Percentiles rank a stretch among this genome's conserved stretches.
These are phyloP conservation scores for Merluccius polli DNA, from an alignment of 2,797 vertebrate species.

Conservation along the genomic window DNA sequence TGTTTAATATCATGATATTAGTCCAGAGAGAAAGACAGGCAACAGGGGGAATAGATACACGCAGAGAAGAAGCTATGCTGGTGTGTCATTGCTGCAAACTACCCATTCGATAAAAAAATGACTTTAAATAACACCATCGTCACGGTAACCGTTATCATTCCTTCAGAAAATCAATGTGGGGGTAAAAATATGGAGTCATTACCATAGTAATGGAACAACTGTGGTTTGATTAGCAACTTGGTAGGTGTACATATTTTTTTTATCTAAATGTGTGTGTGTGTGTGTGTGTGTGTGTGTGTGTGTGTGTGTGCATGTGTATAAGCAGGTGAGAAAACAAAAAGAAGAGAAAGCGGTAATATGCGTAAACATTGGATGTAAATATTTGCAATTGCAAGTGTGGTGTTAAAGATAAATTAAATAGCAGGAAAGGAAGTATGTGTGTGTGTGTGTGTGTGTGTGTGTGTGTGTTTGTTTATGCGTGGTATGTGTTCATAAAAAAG, in stretches of 20 bases:
- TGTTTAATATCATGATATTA: not conserved
- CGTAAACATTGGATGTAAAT: slow-evolving; percentile 23
- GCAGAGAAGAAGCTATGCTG: not conserved
- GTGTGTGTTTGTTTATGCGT: not conserved
- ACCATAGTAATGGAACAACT: slow-evolving; percentile 60
- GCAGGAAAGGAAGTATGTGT: not conserved
- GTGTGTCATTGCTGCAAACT: not conserved
- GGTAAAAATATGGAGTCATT: slow-evolving; percentile 54
- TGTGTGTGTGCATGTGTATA: not conserved
- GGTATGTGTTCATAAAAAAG: not conserved
- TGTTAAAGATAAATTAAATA: slow-evolving; percentile 15
- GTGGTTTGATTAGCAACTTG: slow-evolving; percentile 48
- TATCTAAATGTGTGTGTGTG: slow-evolving; percentile 34
- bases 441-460: not conserved
- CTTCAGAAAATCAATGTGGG: slow-evolving; percentile 41
- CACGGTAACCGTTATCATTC: slow-evolving; percentile 38
- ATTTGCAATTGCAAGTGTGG: slow-evolving; percentile 28
- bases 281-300: slow-evolving; percentile 5
- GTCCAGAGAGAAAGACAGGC: not conserved
- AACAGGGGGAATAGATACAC: not conserved
- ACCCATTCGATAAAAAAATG: not conserved
- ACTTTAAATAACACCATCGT: slow-evolving; percentile 29
- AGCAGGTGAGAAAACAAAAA: slow-evolving; percentile 4
- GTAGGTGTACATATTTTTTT: slow-evolving; percentile 57
- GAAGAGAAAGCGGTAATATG: slow-evolving; percentile 3